phyloP scores from a whole-genome alignment of 2,888 invertebrate genomes.

The Lycocerus yunnanus region DNA sequence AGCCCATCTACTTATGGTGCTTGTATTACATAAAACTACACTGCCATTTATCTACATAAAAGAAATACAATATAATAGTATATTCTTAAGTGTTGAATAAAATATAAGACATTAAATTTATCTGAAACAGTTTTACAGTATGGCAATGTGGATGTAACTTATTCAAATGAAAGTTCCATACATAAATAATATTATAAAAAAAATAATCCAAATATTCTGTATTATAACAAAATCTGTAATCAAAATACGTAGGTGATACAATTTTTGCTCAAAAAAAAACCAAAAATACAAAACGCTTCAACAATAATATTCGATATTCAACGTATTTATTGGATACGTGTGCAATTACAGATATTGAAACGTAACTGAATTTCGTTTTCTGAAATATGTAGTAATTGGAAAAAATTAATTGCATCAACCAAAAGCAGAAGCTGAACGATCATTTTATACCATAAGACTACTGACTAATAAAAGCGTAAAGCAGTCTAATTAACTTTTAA shows the following conservation, averaged over 20 bases:
- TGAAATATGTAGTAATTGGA: neutral
- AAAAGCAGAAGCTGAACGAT: neutral
- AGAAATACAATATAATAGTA: neutral
- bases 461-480: neutral
- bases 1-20: neutral
- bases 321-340: neutral
- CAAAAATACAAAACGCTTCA: too few species aligned
- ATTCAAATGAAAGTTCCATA: neutral
- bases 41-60: neutral
- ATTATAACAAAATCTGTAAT: too few species aligned
- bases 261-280: too few species aligned
- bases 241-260: too few species aligned
- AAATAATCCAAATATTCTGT: too few species aligned
- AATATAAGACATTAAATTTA: neutral
- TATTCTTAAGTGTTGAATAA: neutral
- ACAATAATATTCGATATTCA: too few species aligned
- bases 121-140: neutral
- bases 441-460: neutral
- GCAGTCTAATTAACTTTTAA: neutral
- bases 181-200: too few species aligned
- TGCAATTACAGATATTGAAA: neutral
- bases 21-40: neutral
- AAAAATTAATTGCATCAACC: neutral
- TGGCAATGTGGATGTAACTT: neutral
- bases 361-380: neutral